phyloP scores from a whole-genome alignment of 1,140 invertebrate genomes.

The Cyclina sinensis region DNA sequence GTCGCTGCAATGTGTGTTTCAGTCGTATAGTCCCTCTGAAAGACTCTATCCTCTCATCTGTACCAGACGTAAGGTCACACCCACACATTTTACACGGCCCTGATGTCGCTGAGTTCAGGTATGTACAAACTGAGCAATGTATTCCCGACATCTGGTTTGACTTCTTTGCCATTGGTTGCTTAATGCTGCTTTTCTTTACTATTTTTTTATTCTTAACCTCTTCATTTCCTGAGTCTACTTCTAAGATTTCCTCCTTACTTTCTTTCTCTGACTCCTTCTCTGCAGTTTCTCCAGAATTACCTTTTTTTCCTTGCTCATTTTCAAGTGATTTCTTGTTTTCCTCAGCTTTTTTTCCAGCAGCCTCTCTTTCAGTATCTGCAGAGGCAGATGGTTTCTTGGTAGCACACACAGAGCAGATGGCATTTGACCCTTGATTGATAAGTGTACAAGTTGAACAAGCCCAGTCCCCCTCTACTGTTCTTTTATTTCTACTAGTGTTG shows the following conservation, averaged over 20 bases:
- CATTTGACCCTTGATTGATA: conserved; percentile 94
- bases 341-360: not conserved
- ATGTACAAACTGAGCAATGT: conserved; percentile 91
- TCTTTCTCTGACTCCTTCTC: conserved; percentile 17
- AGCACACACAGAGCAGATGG: conserved; percentile 93
- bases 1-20: conserved; percentile 86
- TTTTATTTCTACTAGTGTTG: conserved; percentile 2
- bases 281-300: not conserved
- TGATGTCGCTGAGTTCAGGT: conserved; percentile 67
- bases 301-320: not conserved
- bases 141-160: conserved; percentile 86
- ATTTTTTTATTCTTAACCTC: conserved; percentile 52
- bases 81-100: conserved; percentile 74
- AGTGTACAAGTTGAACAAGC: conserved; percentile 94
- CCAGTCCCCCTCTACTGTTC: conserved; percentile 89
- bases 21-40: conserved; percentile 23
- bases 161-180: conserved; percentile 48
- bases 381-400: conserved; percentile 21
- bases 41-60: conserved; percentile 5
- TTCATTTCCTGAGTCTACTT: not conserved
- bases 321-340: not conserved
- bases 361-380: not conserved
- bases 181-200: conserved; percentile 46
- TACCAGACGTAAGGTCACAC: not conserved
- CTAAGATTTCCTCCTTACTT: not conserved